Base-by-base conservation (phyloP, 2,113 vertebrate genomes). In the Cavia aperea region DNA sequence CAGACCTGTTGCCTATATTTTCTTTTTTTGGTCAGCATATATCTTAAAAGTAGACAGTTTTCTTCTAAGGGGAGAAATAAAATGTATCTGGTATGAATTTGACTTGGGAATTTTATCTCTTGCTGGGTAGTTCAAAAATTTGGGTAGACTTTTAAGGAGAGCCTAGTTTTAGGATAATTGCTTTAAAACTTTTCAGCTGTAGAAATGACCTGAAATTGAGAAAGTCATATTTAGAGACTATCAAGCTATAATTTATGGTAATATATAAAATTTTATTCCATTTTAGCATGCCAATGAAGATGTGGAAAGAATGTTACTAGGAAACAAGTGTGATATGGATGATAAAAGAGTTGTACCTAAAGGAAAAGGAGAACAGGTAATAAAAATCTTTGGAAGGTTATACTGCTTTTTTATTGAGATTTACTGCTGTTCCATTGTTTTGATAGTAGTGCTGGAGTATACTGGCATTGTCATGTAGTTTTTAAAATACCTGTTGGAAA, bases 271-370 rank as follows among this genome's bases (percentile, higher is more conserved):
- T 49, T 63, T 88, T 88, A n/a, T 96, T 96, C 84, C 77, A 19
- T 97, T 97, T 12, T 97, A 99, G 99, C 99, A 99, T n/a, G 99
- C 99, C 97, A 99, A 99, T 26, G 99, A 99, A 97, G 99, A 99
- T 43, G 99, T 99, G 96, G 99, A 99, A 98, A 98, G 99, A 97
- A 99, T 99, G 99, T 98, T 99, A 98, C 98, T 99, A 98, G 99
- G 99, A 98, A 99, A 99, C 98, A 99, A 99, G 98, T 99, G 99
- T 96, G 99, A 99, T 97, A 99, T 99, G 99, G 99, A 99, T 89
- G 99, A 99, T 95, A 99, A 99, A 97, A 98, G 99, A 98, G 98
- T 99, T 84, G 99, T 99, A 97, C 98, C 98, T 92, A 99, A 99
- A 98, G 98, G 98, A 97, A 99, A 99, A 98, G 99, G 99, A 70